Evolutionary conservation across 2,888 invertebrate species (phyloP).

Genomic region (Mythimna loreyi): DNA sequence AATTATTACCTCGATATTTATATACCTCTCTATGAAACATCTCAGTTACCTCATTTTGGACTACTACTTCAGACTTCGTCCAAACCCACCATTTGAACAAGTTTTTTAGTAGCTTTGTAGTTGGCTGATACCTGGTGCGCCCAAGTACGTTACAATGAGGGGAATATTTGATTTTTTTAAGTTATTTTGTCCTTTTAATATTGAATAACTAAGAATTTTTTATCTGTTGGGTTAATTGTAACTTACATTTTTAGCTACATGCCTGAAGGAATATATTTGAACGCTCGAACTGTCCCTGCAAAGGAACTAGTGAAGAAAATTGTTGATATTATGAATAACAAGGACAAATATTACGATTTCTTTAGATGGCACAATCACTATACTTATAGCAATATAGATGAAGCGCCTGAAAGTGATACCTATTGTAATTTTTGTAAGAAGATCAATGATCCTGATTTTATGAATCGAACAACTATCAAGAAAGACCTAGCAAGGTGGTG

Average conservation of each 20-base stretch:
- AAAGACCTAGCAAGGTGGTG: constrained; percentile 35
- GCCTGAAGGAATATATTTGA: constrained; percentile 67
- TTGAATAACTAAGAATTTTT: not conserved
- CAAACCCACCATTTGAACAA: not conserved
- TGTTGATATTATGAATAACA: constrained; percentile 61
- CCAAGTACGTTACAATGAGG: not conserved
- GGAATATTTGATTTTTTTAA: not conserved
- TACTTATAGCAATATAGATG: constrained; percentile 57
- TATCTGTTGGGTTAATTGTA: not conserved
- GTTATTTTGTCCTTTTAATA: not conserved
- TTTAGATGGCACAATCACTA: constrained; percentile 74
- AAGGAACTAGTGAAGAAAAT: constrained; percentile 60
- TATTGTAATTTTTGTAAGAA: constrained; percentile 62
- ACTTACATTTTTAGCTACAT: constrained; percentile 60
- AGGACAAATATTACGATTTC: constrained; percentile 61
- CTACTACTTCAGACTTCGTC: too few relatives aligned
- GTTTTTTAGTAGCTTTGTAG: not conserved
- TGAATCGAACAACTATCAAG: constrained; percentile 10
- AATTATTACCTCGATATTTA: not conserved
- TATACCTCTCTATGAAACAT: not conserved
- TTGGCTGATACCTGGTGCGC: not conserved
- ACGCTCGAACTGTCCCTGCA: constrained; percentile 47
- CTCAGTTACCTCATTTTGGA: not conserved
- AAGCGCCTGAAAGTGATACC: constrained; percentile 54
- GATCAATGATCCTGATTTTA: constrained; percentile 33